A percentile compares a stretch with the other conserved stretches of the same genome.
phyloP scores from a whole-genome alignment of 30 jellyfish, hydroid and myxozoan genomes.

The Aurelia aurita region DNA sequence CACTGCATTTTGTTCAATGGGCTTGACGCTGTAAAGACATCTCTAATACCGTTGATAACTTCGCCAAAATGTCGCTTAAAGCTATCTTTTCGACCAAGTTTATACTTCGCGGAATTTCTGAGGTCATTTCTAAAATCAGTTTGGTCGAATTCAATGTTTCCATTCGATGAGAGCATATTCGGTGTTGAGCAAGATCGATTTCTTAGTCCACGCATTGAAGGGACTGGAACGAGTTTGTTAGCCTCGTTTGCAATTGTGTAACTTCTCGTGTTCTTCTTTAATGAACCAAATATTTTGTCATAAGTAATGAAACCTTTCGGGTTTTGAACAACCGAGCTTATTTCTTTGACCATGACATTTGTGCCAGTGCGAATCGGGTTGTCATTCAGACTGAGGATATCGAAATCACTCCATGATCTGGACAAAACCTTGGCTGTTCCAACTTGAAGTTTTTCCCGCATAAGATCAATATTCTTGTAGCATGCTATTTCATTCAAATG shows the following conservation, averaged over 20 bases:
- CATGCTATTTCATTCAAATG: neutral
- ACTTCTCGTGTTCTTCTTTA: conserved; percentile 3
- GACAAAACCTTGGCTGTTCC: conserved; percentile 70
- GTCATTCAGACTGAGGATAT: neutral
- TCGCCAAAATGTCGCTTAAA: conserved; percentile 81
- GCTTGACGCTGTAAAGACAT: conserved; percentile 54
- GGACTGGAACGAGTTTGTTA: neutral
- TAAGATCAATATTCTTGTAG: conserved; percentile 27
- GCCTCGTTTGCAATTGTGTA: neutral
- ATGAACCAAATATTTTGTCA: conserved; percentile 9
- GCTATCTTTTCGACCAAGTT: conserved; percentile 50
- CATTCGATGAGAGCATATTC: neutral
- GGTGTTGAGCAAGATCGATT: conserved; percentile 30
- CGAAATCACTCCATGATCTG: conserved; percentile 46
- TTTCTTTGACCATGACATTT: conserved; percentile 41
- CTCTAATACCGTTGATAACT: conserved; percentile 47
- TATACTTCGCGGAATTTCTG: neutral
- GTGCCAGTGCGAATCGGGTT: conserved; percentile 36
- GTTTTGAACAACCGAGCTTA: conserved; percentile 21
- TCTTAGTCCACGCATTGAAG: neutral
- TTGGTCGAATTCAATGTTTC: neutral
- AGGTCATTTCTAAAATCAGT: neutral
- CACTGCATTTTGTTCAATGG: conserved; percentile 93
- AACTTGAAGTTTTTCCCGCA: conserved; percentile 53
- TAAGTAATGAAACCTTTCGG: conserved; percentile 3